Conservation (phyloP, 2,797 vertebrate genomes). For the Acanthornis magna region DNA sequence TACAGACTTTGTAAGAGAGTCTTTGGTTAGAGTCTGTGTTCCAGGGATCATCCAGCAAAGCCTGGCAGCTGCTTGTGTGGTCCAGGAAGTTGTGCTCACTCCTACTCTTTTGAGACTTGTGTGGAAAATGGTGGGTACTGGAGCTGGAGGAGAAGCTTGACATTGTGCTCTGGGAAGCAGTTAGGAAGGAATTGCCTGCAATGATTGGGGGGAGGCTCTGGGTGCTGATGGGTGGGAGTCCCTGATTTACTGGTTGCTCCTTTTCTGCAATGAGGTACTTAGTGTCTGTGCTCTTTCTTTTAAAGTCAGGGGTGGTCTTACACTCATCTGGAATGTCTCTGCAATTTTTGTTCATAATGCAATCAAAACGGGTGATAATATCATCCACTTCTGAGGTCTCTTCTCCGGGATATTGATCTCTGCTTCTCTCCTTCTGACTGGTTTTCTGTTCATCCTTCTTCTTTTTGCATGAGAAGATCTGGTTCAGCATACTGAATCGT, state of each 20-base stretch:
- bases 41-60: constrained; percentile 66
- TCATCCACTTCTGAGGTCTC: constrained; percentile 85
- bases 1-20: constrained; percentile 74
- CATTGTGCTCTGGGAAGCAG: constrained; percentile 56
- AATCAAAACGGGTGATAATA: constrained; percentile 86
- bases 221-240: constrained; percentile 78
- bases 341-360: constrained; percentile 73
- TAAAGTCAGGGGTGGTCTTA: constrained; percentile 55
- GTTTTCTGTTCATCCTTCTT: constrained; percentile 75
- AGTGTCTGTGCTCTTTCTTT: constrained; percentile 69
- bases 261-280: constrained; percentile 74
- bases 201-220: constrained; percentile 85
- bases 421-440: constrained; percentile 65
- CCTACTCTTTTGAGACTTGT: constrained; percentile 80
- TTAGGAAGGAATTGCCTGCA: constrained; percentile 73
- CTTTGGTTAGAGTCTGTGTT: constrained; percentile 71
- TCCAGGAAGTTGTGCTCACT: constrained; percentile 82
- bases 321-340: constrained; percentile 64
- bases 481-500: constrained; percentile 79
- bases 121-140: constrained; percentile 58
- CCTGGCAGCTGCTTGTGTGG: constrained; percentile 69
- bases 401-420: constrained; percentile 59
- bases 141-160: constrained; percentile 55
- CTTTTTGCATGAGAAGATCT: constrained; percentile 85
- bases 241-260: constrained; percentile 62